phyloP scores from a whole-genome alignment of 2,113 vertebrate genomes.

The Saimiri boliviensis region DNA sequence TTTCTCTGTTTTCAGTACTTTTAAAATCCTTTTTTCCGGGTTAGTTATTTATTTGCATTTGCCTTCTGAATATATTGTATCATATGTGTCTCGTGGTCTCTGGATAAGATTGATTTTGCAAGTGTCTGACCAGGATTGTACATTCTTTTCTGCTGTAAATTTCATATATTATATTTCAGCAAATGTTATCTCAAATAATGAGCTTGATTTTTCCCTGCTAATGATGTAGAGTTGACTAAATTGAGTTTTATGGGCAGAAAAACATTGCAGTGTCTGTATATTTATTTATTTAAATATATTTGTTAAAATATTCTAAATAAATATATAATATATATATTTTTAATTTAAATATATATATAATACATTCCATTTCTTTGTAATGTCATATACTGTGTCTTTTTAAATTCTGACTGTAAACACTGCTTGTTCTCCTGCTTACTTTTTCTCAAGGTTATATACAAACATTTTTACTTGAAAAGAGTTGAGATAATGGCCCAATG shows the following conservation, averaged over 20 bases:
- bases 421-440: neutral
- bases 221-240: neutral
- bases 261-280: neutral
- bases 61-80: neutral
- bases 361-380: neutral
- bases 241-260: neutral
- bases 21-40: neutral
- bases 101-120: neutral
- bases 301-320: too few species aligned
- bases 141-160: neutral
- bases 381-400: neutral
- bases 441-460: slow-evolving; percentile 94
- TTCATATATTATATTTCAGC: neutral
- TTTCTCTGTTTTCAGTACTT: neutral
- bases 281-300: too few species aligned
- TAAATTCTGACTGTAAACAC: neutral
- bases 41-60: neutral
- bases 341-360: too few species aligned
- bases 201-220: neutral
- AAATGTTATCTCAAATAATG: neutral
- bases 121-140: neutral
- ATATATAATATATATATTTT: too few species aligned
- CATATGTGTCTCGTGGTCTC: neutral
- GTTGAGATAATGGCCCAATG: slow-evolving; percentile 98
- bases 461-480: slow-evolving; percentile 99